Base-by-base conservation (phyloP, 1,140 invertebrate species). In the Pygmarrhopalites habei region DNA sequence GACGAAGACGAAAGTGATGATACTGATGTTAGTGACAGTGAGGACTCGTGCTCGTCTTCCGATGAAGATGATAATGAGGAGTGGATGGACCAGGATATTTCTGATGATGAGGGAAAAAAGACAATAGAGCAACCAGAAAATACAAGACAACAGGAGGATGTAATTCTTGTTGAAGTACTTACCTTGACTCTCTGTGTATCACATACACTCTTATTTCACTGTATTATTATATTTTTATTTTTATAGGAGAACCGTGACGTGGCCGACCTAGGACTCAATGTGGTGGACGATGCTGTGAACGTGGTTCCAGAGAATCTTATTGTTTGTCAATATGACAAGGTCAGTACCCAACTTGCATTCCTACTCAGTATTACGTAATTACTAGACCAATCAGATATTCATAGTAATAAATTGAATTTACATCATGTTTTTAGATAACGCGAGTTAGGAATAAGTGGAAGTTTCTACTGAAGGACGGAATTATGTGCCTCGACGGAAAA, bases 311-410 rank as follows among this genome's bases (percentile, higher is more conserved):
- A 98, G 66, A 97, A 98, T 82, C 93, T 99, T 60, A 92, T 99
- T 66, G 95, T 99, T 29, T 99, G 96, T 77, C 96, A 99, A 75
- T 99, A 98, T 81, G 95, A 98, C 78, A 98, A 98, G 82, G 90
- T 91, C 15, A 7, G 32, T 35, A 35, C n/a, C n/a, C n/a, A 78
- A 75, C 58, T 71, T 58, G 21, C 5, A n/a, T 41, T 35, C n/a
- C n/a, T n/a, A n/a, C n/a, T n/a, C n/a, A 35, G 15, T 35, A 35
- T 7, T 35, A 35, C 32, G n/a, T n/a, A n/a, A n/a, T n/a, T n/a
- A n/a, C n/a, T n/a, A n/a, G n/a, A n/a, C n/a, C n/a, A n/a, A n/a
- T n/a, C n/a, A n/a, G n/a, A n/a, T n/a, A n/a, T n/a, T n/a, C n/a
- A n/a, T 35, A 35, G 5, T 35, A 35, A 35, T 35, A 35, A 35